A percentile compares a stretch with the other conserved stretches of the same genome.
phyloP scores from a whole-genome alignment of 2,113 vertebrate species.

The Rhinoptilus africanus region DNA sequence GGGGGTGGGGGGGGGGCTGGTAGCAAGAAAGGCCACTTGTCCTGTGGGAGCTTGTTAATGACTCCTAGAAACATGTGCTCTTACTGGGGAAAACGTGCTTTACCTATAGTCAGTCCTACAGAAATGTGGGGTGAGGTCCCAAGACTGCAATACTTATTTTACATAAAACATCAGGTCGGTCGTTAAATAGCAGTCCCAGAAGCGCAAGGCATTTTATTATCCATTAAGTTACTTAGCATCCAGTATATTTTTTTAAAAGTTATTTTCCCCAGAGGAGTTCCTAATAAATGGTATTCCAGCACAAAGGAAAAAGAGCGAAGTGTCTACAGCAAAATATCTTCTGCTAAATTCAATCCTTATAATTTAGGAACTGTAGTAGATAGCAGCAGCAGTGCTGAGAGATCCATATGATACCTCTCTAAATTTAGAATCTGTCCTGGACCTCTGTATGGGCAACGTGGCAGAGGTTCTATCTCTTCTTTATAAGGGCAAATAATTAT shows the following conservation, averaged over 20 bases:
- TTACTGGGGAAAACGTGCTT: slow-evolving; percentile 31
- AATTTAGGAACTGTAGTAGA: neutral
- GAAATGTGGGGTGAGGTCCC: slow-evolving; percentile 63
- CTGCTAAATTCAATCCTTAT: neutral
- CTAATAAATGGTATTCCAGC: slow-evolving; percentile 56
- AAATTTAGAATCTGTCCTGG: neutral
- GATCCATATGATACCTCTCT: neutral
- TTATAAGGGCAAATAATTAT: neutral
- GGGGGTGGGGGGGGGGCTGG: neutral
- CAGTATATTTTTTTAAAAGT: slow-evolving; percentile 55
- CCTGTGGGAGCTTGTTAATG: neutral
- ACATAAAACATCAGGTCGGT: slow-evolving; percentile 71
- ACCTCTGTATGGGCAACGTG: neutral
- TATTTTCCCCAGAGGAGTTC: slow-evolving; percentile 67
- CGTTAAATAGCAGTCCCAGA: slow-evolving; percentile 77
- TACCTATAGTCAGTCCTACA: slow-evolving; percentile 52
- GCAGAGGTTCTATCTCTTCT: neutral
- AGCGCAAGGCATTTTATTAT: slow-evolving; percentile 72
- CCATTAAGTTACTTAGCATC: slow-evolving; percentile 76
- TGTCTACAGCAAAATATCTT: slow-evolving; percentile 34
- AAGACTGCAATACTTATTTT: slow-evolving; percentile 70
- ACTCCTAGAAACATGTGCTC: slow-evolving; percentile 6
- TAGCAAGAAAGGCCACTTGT: neutral
- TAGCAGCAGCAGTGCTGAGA: neutral
- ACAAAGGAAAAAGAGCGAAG: slow-evolving; percentile 29